These are phyloP conservation scores for Elmis aenea DNA, from an alignment of 2,888 invertebrate species.

Conservation along the genomic window DNA sequence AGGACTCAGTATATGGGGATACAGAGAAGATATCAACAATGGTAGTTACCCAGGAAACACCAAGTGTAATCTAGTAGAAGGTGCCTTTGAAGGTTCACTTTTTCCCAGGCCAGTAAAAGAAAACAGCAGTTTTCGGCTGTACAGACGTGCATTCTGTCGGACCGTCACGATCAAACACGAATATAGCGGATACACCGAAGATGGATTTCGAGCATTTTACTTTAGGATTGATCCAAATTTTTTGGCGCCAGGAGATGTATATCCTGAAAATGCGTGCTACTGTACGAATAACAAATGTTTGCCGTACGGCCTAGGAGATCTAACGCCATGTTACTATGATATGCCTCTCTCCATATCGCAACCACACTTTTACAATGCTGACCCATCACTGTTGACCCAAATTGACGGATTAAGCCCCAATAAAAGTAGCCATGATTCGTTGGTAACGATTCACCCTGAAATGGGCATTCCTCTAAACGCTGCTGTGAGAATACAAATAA, in stretches of 20 bases:
- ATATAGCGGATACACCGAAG: constrained; percentile 35
- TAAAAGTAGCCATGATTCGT: constrained; percentile 50
- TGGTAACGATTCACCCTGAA: constrained; percentile 66
- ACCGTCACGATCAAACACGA: constrained; percentile 54
- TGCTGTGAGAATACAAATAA: constrained; percentile 65
- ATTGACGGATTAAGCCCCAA: constrained; percentile 61
- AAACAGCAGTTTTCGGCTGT: constrained; percentile 57
- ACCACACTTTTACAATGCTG: constrained; percentile 59
- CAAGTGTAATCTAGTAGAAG: constrained; percentile 62
- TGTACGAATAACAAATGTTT: constrained; percentile 67
- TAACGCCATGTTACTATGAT: constrained; percentile 52
- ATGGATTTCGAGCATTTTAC: constrained; percentile 55
- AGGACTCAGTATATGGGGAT: constrained; percentile 68
- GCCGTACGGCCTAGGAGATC: constrained; percentile 53
- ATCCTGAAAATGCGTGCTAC: constrained; percentile 61
- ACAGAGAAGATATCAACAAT: constrained; percentile 36
- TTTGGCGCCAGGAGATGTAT: constrained; percentile 51
- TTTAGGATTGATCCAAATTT: constrained; percentile 59
- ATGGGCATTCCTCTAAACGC: constrained; percentile 63
- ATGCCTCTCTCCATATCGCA: constrained; percentile 69
- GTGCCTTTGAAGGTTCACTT: constrained; percentile 66
- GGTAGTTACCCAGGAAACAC: constrained; percentile 44
- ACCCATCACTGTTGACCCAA: constrained; percentile 52
- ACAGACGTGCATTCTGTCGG: constrained; percentile 72
- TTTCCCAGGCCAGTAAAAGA: constrained; percentile 59